Evolutionary conservation across 2,797 vertebrate genomes (phyloP).

Genomic region (Premnoplex brunnescens): DNA sequence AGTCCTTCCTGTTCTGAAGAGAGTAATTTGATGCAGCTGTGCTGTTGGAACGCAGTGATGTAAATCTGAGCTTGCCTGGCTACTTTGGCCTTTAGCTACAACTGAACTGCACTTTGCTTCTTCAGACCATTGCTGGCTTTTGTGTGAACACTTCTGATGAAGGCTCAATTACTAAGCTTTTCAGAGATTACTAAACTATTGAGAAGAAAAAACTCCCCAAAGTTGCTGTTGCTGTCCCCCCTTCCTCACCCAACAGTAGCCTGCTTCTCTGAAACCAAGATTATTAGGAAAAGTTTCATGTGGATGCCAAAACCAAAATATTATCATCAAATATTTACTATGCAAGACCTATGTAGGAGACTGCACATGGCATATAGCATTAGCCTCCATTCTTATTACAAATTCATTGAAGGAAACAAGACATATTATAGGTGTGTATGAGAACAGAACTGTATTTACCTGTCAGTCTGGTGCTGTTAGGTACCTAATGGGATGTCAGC

Average conservation of each 20-base stretch:
- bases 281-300: not conserved
- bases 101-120: not conserved
- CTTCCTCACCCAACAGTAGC: not conserved
- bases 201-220: not conserved
- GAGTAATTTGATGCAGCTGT: conserved; percentile 61
- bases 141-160: not conserved
- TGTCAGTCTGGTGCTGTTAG: not conserved
- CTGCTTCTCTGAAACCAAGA: not conserved
- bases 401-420: not conserved
- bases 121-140: not conserved
- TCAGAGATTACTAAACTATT: not conserved
- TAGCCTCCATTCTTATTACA: not conserved
- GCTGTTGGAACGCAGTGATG: not conserved
- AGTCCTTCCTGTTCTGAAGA: conserved; percentile 44
- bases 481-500: not conserved
- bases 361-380: not conserved
- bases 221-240: not conserved
- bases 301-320: not conserved
- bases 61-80: conserved; percentile 16
- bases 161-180: not conserved
- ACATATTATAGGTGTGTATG: not conserved
- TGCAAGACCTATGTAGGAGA: not conserved
- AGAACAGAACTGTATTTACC: not conserved
- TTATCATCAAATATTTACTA: not conserved
- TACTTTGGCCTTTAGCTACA: conserved; percentile 12